Base-by-base conservation (phyloP, 2,797 vertebrate species). In the Salmo trutta region DNA sequence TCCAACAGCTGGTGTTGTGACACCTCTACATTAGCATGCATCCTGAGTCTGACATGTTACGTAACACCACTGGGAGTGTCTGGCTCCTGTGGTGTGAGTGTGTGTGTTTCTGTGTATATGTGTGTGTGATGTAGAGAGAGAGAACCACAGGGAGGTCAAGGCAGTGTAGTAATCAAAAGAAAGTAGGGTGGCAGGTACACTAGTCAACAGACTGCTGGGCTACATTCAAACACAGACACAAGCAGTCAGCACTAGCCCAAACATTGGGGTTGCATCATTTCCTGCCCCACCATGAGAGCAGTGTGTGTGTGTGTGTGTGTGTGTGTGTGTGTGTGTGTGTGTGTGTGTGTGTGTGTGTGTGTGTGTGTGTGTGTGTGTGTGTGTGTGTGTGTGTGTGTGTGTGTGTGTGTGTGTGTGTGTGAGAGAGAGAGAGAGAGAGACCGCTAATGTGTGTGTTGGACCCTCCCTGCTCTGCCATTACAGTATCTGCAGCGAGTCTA, bases 401-500 rank as follows among this genome's bases (percentile, higher is more conserved):
- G 65, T 17, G 65, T 67, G 65, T 19, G 31, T 33, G 65, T 67
- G 65, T 4, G 65, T 2, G 17, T n/a, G n/a, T n/a, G 24, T 0
- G 24, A 24, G 24, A 24, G 24, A 24, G 24, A 24, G 24, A 17
- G 10, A 31, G 21, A 16, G 24, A n/a, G 27, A 2, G 27, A 36
- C 36, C 1, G 33, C 29, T 16, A 29, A 24, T 72, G 71, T 72
- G 52, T 21, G 36, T 51, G 16, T 31, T 47, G 16, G 21, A 21
- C 62, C 21, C 65, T 76, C 81, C 47, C 81, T 88, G 79, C n/a
- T 21, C 59, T 64, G 21, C 12, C 24, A 3, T 10, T 64, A 14
- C 8, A 24, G 8, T 67, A 19, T 33, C 16, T 67, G 29, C 29
- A 67, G 74, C 74, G 10, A 21, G 59, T 84, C 86, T 81, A 87